Evolutionary conservation across 2,113 vertebrate species (phyloP).

Genomic region (Myiagra hebetior): DNA sequence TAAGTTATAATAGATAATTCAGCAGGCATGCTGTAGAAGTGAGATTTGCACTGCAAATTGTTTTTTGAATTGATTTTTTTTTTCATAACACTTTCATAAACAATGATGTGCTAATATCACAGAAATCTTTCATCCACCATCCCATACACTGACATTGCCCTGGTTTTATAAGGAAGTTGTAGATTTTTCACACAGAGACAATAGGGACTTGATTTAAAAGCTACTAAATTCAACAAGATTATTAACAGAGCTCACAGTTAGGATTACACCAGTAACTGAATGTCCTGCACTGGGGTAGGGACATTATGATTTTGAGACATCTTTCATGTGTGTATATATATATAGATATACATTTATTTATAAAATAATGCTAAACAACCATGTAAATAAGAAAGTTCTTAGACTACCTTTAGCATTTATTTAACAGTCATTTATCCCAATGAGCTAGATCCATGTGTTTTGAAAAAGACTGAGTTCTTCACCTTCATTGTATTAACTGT

Average conservation of each 20-base stretch:
- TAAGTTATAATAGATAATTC: constrained; percentile 49
- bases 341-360: background rate
- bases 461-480: background rate
- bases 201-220: background rate
- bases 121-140: background rate
- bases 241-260: background rate
- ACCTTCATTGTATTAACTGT: background rate
- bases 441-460: background rate
- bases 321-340: background rate
- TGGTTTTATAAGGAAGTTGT: background rate
- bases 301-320: background rate
- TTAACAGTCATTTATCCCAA: background rate
- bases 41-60: background rate
- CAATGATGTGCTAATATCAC: background rate
- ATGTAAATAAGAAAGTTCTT: background rate
- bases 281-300: too few species aligned
- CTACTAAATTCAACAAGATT: background rate
- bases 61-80: constrained; percentile 6
- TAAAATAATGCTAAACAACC: background rate
- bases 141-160: background rate
- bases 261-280: background rate
- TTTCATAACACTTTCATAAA: background rate
- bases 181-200: background rate
- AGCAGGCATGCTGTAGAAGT: background rate
- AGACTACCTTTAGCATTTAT: background rate